These are phyloP conservation scores for Sesia bembeciformis DNA, from an alignment of 2,888 invertebrate genomes.

Conservation along the genomic window DNA sequence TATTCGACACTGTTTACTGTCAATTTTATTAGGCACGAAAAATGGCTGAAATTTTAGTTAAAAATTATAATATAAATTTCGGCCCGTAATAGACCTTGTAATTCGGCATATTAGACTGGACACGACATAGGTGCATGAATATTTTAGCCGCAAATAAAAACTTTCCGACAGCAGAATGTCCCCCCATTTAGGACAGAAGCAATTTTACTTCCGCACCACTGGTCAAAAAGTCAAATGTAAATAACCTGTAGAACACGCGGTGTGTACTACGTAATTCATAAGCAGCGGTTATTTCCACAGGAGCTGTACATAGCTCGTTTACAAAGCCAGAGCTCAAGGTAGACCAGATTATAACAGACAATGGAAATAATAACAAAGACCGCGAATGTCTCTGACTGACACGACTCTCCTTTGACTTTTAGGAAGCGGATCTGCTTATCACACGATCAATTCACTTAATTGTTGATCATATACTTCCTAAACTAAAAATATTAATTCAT, in stretches of 20 bases:
- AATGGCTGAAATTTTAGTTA: too few relatives aligned
- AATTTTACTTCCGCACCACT: conserved; percentile 58
- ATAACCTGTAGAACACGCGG: conserved; percentile 54
- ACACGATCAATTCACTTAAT: conserved; percentile 39
- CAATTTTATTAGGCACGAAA: background rate
- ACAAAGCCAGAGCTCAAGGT: background rate
- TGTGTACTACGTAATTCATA: conserved; percentile 37
- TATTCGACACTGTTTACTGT: conserved; percentile 31
- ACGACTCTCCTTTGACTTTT: conserved; percentile 21
- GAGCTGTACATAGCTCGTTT: conserved; percentile 28
- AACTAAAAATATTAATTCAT: conserved; percentile 42
- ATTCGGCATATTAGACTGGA: too few relatives aligned
- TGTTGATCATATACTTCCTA: conserved; percentile 57
- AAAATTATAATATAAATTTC: too few relatives aligned
- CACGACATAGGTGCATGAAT: too few relatives aligned
- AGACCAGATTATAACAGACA: conserved; percentile 15
- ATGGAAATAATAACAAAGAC: conserved; percentile 26
- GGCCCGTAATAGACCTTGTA: too few relatives aligned
- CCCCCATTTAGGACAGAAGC: conserved; percentile 51
- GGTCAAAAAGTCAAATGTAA: conserved; percentile 71
- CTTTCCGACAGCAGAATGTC: conserved; percentile 17
- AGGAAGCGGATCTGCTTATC: conserved; percentile 63
- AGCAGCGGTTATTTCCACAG: conserved; percentile 22
- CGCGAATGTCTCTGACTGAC: background rate
- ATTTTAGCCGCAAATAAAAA: background rate